Evolutionary conservation across 2,797 vertebrate species (phyloP).

Genomic region (Dallia pectoralis): DNA sequence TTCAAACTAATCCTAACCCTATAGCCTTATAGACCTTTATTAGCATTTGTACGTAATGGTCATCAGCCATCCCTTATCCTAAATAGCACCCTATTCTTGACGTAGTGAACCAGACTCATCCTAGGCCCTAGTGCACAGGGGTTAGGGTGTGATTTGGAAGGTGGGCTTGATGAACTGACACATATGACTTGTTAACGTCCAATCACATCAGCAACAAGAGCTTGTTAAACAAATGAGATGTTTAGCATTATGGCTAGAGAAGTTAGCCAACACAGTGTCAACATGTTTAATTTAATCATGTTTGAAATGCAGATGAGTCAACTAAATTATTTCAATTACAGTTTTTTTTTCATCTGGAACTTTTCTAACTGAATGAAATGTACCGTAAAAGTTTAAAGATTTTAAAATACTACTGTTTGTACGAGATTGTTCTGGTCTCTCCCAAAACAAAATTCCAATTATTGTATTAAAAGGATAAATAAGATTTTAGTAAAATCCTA

Average conservation of each 20-base stretch:
- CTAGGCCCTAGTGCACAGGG: slow-evolving; percentile 7
- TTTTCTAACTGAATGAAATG: neutral
- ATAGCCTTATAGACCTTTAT: slow-evolving; percentile 38
- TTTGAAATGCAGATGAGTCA: neutral
- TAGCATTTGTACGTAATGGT: slow-evolving; percentile 49
- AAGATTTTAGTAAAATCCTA: neutral
- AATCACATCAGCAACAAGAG: slow-evolving; percentile 32
- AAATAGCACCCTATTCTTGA: neutral
- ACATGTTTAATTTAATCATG: neutral
- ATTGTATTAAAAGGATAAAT: neutral
- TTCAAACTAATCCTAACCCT: slow-evolving; percentile 49
- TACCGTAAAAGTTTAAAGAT: neutral
- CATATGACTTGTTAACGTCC: slow-evolving; percentile 33
- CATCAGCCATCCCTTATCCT: slow-evolving; percentile 16
- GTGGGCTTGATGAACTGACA: slow-evolving; percentile 27
- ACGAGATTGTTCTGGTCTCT: neutral
- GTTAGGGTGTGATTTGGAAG: slow-evolving; percentile 12
- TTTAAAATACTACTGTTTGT: neutral
- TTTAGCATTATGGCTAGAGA: slow-evolving; percentile 8
- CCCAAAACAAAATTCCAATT: neutral
- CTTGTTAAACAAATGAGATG: slow-evolving; percentile 33
- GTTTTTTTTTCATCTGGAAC: neutral
- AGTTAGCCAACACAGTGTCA: neutral
- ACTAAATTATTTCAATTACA: neutral
- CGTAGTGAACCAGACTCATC: neutral